Evolutionary conservation across 2,797 vertebrate genomes (phyloP).

Genomic region (Amazonetta brasiliensis): DNA sequence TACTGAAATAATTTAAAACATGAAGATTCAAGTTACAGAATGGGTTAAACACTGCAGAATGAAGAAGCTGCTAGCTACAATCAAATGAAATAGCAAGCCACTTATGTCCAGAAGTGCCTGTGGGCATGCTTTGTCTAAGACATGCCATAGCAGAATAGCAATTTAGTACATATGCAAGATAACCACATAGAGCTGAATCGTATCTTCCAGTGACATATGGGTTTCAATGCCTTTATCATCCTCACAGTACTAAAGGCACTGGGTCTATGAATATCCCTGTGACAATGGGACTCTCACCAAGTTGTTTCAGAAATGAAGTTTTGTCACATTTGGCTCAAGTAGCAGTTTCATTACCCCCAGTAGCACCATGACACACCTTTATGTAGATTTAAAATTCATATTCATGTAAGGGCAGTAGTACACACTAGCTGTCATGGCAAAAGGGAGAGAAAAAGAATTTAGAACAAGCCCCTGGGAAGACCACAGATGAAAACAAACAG

Average conservation of each 20-base stretch:
- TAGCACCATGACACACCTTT: background rate
- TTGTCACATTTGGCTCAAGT: background rate
- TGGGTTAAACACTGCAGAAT: background rate
- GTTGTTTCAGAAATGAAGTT: background rate
- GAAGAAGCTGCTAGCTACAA: constrained; percentile 26
- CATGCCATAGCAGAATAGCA: background rate
- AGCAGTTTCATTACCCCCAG: background rate
- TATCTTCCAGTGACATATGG: background rate
- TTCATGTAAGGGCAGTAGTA: background rate
- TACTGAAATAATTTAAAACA: background rate
- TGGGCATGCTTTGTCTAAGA: constrained; percentile 26
- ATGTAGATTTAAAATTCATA: background rate
- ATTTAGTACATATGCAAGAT: constrained; percentile 39
- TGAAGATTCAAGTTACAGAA: background rate
- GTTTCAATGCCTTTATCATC: constrained; percentile 19
- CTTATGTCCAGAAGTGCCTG: constrained; percentile 36
- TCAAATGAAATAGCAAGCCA: constrained; percentile 20
- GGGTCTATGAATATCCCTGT: background rate
- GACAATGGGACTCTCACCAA: background rate
- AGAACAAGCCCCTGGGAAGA: background rate
- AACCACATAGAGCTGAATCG: constrained; percentile 28
- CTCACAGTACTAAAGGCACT: background rate
- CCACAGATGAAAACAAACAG: background rate
- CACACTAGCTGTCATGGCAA: background rate
- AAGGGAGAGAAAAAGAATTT: background rate